A percentile compares a stretch with the other conserved stretches of the same genome.
Evolutionary conservation across 2,888 invertebrate species (phyloP).

Genomic region (Theristus sp.): DNA sequence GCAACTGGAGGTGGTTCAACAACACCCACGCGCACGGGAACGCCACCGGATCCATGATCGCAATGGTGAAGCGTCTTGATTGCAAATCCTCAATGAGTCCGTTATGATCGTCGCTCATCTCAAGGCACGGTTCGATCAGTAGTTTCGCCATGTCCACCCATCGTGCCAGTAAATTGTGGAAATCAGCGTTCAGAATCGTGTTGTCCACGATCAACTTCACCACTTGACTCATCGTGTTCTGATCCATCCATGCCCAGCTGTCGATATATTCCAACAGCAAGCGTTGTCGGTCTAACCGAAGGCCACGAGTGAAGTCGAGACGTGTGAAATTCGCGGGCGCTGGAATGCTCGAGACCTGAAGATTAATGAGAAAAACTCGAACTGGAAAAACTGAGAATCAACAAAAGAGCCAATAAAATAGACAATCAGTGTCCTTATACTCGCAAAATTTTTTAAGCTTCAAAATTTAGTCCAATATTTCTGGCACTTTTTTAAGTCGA

Average conservation of each 20-base stretch:
- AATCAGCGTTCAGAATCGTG: neutral
- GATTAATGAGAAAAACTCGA: too few relatives aligned
- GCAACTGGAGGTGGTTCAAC: neutral
- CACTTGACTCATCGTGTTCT: neutral
- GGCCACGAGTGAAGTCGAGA: neutral
- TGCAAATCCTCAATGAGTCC: neutral
- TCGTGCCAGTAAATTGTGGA: neutral
- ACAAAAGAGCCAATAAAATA: too few relatives aligned
- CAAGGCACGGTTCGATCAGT: neutral
- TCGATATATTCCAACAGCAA: neutral
- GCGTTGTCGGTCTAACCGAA: neutral
- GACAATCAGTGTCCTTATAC: too few relatives aligned
- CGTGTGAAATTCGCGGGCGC: neutral
- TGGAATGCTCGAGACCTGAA: neutral
- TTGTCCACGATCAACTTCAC: neutral
- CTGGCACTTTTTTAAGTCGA: too few relatives aligned
- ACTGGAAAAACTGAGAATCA: too few relatives aligned
- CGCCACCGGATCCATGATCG: neutral
- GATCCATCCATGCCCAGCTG: neutral
- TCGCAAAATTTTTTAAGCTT: too few relatives aligned
- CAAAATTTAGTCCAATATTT: too few relatives aligned
- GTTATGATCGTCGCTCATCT: too few relatives aligned
- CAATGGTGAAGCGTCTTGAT: neutral
- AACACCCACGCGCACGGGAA: neutral
- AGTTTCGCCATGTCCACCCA: neutral